A percentile compares a stretch with the other conserved stretches of the same genome.
phyloP scores from a whole-genome alignment of 1,140 invertebrate genomes.

The Zelostemma sp. region DNA sequence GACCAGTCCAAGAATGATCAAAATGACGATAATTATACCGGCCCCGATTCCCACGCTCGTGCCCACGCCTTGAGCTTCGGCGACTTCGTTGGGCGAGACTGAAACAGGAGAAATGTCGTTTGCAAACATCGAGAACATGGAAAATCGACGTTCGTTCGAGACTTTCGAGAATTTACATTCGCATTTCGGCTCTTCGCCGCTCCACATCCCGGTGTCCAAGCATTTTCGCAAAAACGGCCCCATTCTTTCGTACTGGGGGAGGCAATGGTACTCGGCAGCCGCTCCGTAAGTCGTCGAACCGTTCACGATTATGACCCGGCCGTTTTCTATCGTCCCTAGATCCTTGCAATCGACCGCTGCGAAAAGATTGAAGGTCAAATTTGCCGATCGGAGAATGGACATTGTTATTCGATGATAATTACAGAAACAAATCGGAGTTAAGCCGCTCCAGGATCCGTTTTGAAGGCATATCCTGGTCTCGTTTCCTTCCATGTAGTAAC shows the following conservation, averaged over 20 bases:
- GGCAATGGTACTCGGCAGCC: conserved; percentile 88
- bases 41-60: conserved; percentile 84
- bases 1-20: conserved; percentile 81
- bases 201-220: conserved; percentile 85
- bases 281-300: conserved; percentile 85
- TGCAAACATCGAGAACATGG: neutral
- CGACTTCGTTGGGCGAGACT: conserved; percentile 61
- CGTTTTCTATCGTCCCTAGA: conserved; percentile 84
- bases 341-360: conserved; percentile 86
- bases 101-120: conserved; percentile 26
- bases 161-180: conserved; percentile 69
- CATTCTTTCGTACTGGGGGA: conserved; percentile 85
- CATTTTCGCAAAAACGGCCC: conserved; percentile 87
- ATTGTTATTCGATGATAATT: conserved; percentile 70
- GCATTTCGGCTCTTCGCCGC: conserved; percentile 84
- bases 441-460: conserved; percentile 86
- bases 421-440: conserved; percentile 84
- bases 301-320: conserved; percentile 87
- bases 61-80: conserved; percentile 78
- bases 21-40: conserved; percentile 81
- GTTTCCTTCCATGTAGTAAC: conserved; percentile 85
- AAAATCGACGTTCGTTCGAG: neutral
- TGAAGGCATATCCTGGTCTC: conserved; percentile 81
- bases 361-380: conserved; percentile 25
- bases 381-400: no score